Conservation (phyloP, 2,113 vertebrate genomes). For the Alethe diademata region DNA sequence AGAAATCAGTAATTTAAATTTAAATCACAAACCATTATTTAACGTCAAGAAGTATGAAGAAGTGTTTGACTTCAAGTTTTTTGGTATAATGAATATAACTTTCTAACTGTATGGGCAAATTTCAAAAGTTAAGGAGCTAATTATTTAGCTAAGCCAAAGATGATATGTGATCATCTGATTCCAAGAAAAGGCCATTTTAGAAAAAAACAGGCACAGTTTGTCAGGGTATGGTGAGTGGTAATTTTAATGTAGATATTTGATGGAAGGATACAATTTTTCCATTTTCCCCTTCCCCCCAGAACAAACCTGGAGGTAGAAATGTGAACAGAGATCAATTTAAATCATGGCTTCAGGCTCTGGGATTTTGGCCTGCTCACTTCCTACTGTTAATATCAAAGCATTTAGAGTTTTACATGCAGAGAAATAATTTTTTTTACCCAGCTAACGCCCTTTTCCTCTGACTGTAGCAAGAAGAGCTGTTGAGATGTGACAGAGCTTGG, state of each 20-base stretch:
- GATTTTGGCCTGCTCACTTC: background rate
- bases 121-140: background rate
- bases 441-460: background rate
- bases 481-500: background rate
- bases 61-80: background rate
- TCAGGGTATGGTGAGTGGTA: background rate
- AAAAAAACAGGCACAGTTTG: background rate
- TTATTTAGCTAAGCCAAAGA: background rate
- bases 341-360: background rate
- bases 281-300: background rate
- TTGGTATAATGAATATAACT: background rate
- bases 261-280: background rate
- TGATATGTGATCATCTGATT: background rate
- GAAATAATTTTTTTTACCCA: background rate
- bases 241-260: slow-evolving; percentile 13
- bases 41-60: background rate
- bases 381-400: slow-evolving; percentile 51
- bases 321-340: slow-evolving; percentile 44
- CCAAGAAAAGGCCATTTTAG: background rate
- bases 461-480: background rate
- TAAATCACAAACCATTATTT: background rate
- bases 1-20: background rate
- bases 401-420: slow-evolving; percentile 1
- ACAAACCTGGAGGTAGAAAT: background rate
- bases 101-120: background rate